Evolutionary conservation across 2,888 invertebrate species (phyloP).

Genomic region (Pseudococcus viburni): DNA sequence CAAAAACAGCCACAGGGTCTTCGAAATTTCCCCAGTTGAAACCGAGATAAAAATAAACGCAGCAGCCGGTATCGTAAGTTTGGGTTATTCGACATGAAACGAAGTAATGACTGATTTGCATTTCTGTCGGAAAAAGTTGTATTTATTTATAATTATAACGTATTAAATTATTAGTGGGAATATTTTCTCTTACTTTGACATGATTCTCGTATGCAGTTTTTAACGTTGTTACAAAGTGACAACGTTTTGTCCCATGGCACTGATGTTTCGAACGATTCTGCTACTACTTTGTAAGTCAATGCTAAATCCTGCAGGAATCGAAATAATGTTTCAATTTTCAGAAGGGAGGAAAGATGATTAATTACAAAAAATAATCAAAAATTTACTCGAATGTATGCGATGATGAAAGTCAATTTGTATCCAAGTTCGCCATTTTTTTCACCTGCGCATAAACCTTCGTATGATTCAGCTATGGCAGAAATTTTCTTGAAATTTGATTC

Average conservation of each 20-base stretch:
- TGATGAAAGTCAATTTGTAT: slow-evolving; percentile 96
- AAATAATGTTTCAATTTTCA: neutral
- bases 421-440: slow-evolving; percentile 95
- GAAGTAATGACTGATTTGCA: slow-evolving; percentile 77
- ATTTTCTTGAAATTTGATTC: slow-evolving; percentile 74
- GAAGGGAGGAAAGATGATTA: neutral
- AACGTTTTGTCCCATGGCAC: slow-evolving; percentile 95
- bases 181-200: slow-evolving; percentile 71
- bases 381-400: slow-evolving; percentile 92
- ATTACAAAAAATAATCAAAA: neutral
- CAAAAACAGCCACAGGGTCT: slow-evolving; percentile 86
- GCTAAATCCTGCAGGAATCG: slow-evolving; percentile 84
- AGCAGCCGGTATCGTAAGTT: slow-evolving; percentile 97
- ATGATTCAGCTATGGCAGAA: slow-evolving; percentile 82
- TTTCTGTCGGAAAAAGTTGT: slow-evolving; percentile 68
- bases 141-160: neutral
- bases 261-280: slow-evolving; percentile 99
- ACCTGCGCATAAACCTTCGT: slow-evolving; percentile 90
- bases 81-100: slow-evolving; percentile 92
- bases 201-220: slow-evolving; percentile 80
- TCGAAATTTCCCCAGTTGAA: slow-evolving; percentile 77
- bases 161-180: neutral
- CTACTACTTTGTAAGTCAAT: slow-evolving; percentile 87
- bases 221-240: slow-evolving; percentile 90
- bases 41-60: slow-evolving; percentile 95